Base-by-base conservation (phyloP, 2,888 invertebrate species). In the Catocala nupta region DNA sequence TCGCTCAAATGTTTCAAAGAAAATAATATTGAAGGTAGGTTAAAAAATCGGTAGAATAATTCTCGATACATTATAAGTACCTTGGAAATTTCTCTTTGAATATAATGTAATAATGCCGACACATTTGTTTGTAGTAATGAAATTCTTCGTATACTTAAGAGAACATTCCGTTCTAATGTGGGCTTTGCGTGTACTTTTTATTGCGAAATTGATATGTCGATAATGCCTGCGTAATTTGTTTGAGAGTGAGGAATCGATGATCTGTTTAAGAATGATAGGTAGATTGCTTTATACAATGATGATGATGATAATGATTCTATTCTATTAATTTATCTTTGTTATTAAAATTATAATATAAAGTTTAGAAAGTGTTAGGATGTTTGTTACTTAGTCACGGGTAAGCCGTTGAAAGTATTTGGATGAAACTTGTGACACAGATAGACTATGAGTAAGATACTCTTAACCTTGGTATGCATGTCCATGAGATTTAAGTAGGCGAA, bases 11-110 rank as follows among this genome's bases (percentile, higher is more conserved):
- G 56, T 63, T 68, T 55, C 62, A 66, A 73, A 73, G 71, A 65
- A 75, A 77, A 68, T 55, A 53, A 68, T 71, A 64, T 60, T 65
- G 59, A 59, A 55, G 68, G 50, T 42, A 62, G 13, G 56, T 9
- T 7, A 39, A 70, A 70, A 71, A 67, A 63, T 68, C 42, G 44
- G 44, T 71, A 74, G 71, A 77, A 69, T 75, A 80, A 76, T 71
- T 73, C 68, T 44, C 72, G 62, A 79, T 78, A 80, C 68, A 55
- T 77, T 72, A 65, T 71, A 76, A 76, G 70, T 58, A 70, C 71
- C 78, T 78, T 65, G 70, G 63, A 71, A 75, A 70, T 64, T 69
- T 71, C 50, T 9, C 56, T 73, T 70, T 70, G 66, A 61, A 64
- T 59, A 60, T 69, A 65, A 70, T 63, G 4, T 42, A 63, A 70